Percentiles rank a stretch among this genome's conserved stretches.
Conservation (phyloP, 2,797 vertebrate genomes). For the Channallabes apus region DNA sequence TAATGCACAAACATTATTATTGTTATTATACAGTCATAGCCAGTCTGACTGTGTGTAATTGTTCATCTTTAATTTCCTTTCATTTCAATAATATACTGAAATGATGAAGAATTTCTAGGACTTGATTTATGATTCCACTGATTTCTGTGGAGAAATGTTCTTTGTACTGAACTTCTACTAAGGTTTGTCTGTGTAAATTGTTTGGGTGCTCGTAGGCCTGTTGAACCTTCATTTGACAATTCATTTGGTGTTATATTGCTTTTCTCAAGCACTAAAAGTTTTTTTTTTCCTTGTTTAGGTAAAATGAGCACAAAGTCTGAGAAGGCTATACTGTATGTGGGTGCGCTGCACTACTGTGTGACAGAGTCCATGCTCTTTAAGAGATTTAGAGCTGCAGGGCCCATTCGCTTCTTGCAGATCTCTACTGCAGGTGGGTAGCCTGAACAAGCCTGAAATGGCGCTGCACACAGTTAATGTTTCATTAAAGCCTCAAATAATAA, state of each 20-base stretch:
- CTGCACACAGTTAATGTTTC: not conserved
- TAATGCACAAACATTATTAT: too few relatives aligned
- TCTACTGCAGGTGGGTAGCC: too few relatives aligned
- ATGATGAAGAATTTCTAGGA: not conserved
- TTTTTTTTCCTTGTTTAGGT: not conserved
- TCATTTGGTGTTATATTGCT: not conserved
- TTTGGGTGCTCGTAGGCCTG: not conserved
- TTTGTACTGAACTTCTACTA: not conserved
- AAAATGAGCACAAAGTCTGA: not conserved
- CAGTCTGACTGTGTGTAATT: too few relatives aligned
- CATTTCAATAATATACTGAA: too few relatives aligned
- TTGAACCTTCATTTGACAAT: not conserved
- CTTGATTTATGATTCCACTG: not conserved
- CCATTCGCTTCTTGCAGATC: not conserved
- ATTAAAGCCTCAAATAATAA: not conserved
- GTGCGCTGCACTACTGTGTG: not conserved
- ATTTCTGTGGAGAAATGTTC: not conserved
- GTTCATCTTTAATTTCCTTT: too few relatives aligned
- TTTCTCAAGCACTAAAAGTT: not conserved
- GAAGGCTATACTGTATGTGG: not conserved
- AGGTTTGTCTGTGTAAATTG: not conserved
- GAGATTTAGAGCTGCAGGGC: not conserved
- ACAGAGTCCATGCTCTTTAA: not conserved
- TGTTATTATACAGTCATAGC: too few relatives aligned
- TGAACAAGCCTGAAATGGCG: too few relatives aligned